Evolutionary conservation across 2,888 invertebrate species (phyloP).

Genomic region (Sphinx pinastri): DNA sequence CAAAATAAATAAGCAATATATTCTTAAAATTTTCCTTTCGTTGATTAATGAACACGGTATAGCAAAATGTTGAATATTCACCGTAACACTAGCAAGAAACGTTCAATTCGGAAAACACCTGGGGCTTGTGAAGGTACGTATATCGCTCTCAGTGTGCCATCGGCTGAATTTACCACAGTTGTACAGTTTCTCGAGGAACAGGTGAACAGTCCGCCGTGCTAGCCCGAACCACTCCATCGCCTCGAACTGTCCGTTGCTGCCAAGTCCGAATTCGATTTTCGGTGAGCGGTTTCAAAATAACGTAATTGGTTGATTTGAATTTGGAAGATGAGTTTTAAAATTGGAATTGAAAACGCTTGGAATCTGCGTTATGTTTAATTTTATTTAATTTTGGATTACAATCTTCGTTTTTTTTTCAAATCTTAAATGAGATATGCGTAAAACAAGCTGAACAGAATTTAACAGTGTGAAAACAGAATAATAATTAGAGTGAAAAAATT

Average conservation of each 20-base stretch:
- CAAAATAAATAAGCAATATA: no score
- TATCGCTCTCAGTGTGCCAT: conserved; percentile 46
- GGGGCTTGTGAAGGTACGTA: background rate
- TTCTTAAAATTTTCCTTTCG: no score
- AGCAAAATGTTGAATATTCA: background rate
- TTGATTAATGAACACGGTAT: no score
- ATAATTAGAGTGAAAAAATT: no score
- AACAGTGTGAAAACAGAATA: no score
- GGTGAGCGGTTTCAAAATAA: conserved; percentile 13
- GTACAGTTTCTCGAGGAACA: conserved; percentile 42
- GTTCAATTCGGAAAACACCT: conserved; percentile 6
- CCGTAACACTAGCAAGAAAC: background rate
- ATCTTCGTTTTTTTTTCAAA: background rate
- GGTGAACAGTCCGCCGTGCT: conserved; percentile 50
- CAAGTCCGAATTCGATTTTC: background rate
- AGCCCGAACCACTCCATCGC: conserved; percentile 11
- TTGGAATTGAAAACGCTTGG: background rate
- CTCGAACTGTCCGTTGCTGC: conserved; percentile 7
- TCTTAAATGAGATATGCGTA: background rate
- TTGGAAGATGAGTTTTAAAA: background rate
- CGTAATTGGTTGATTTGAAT: conserved; percentile 34
- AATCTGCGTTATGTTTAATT: background rate
- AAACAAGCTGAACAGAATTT: no score
- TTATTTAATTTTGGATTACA: background rate
- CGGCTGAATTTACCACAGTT: conserved; percentile 51